Base-by-base conservation (phyloP, 2,888 invertebrate species). In the Drosophila tripunctata region DNA sequence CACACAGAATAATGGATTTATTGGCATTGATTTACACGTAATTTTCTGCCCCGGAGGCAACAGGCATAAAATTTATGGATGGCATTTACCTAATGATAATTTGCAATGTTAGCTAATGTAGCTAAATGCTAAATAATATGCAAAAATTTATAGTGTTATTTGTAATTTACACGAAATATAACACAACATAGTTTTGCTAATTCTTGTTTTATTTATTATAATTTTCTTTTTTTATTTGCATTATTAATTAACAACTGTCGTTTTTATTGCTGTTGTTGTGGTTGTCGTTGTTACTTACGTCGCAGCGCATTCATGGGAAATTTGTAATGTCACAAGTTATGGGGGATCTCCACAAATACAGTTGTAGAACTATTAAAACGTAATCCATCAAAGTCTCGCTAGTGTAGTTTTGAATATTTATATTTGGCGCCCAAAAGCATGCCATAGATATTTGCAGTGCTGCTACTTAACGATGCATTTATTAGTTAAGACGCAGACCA, bases 31-130 rank as follows among this genome's bases (percentile, higher is more conserved):
- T 74, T 79, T 69, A 50, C 55, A 36, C 44, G 51, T 45, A 66
- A 48, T 58, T n/a, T 41, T 30, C 50, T 21, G 30, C 27, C 36
- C 47, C 55, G n/a, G 14, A 48, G 22, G 27, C 36, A 45, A 38
- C 19, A 45, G 60, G 35, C 58, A 69, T 52, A 63, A 73, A 78
- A 80, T 81, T 84, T 81, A 81, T 84, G 85, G 85, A 75, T 74
- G 78, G 82, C 80, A 84, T 81, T 81, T 81, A 65, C 64, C 78
- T 68, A 81, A 80, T 80, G 80, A 76, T 81, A 78, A 50, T 50
- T n/a, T 44, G 44, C 44, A 35, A 62, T 38, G 17, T 62, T 22
- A 63, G 63, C 36, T 41, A 12, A 10, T 65, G 65, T 63, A 54
- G n/a, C n/a, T n/a, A 70, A 55, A 75, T 65, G 66, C 67, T 24